Conservation (phyloP, 2,797 vertebrate genomes). For the Remorina albescens region DNA sequence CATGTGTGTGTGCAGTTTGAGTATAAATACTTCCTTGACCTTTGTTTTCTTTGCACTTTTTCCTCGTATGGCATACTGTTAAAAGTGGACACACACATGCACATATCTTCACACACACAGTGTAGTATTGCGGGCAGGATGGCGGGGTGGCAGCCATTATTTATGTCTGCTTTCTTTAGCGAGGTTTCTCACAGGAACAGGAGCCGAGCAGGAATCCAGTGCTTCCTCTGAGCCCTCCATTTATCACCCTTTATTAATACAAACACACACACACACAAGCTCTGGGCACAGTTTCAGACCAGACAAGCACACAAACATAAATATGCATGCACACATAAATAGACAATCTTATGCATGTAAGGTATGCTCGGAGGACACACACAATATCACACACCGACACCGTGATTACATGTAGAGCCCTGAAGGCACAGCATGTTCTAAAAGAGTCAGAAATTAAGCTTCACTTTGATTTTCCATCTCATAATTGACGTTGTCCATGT, state of each 20-base stretch:
- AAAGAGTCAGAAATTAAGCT: background rate
- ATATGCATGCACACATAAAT: background rate
- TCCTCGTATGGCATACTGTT: constrained; percentile 47
- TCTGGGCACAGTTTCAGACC: background rate
- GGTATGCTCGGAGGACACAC: background rate
- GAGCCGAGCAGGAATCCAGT: constrained; percentile 76
- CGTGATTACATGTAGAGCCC: background rate
- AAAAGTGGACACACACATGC: constrained; percentile 34
- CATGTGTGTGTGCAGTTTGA: constrained; percentile 9
- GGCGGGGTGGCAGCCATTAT: constrained; percentile 75
- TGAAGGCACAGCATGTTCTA: background rate
- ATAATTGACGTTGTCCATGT: background rate
- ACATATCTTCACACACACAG: constrained; percentile 37
- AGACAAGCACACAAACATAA: constrained; percentile 8
- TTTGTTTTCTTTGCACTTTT: constrained; percentile 61
- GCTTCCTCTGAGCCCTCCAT: constrained; percentile 81
- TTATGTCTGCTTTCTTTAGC: constrained; percentile 84
- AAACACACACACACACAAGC: constrained; percentile 45
- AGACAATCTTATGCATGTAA: background rate
- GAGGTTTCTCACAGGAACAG: constrained; percentile 84
- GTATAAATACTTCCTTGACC: constrained; percentile 49
- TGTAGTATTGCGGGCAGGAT: constrained; percentile 55
- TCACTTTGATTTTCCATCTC: background rate
- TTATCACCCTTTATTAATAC: constrained; percentile 82
- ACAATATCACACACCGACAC: constrained; percentile 3